Evolutionary conservation across 2,888 invertebrate genomes (phyloP), one percentile per base, ranked within the genome.

Genomic region (Caenorhabditis zanzibari): DNA sequence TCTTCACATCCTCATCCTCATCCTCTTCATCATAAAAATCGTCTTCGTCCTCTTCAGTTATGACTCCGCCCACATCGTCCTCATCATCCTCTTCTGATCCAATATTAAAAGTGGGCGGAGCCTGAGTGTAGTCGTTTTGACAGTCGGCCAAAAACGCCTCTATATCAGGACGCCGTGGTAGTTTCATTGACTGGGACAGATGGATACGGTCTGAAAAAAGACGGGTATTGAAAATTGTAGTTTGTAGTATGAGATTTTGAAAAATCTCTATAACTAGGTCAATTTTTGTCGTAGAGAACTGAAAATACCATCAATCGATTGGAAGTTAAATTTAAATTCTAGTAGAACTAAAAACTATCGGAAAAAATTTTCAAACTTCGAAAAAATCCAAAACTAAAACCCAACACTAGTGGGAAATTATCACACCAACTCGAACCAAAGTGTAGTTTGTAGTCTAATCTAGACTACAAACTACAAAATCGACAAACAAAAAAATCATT

Each of bases 161-260:
- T 19, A 85, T 82, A 41, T 81, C 80, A 1, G 86, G 86, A 4
- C 85, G 56, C 14, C 81, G 74, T 16, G 85, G 85, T 1, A 86
- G 61, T 26, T 85, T 81, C 74, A 86, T 83, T 9, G 86, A 86
- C 35, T 79, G 77, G 6, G 86, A 86, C 16, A 69, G 76, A 24
- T 77, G 82, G 22, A 82, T 76, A 9, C 82, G 72, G 47, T 76
- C 79, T 79, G 74, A 22, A 81, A 76, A 44, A 22, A 26, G 24
- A n/a, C 2, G 6, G 38, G 2, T 38, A 32, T 6, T 4, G 32
- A 32, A 32, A 7, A 32, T 58, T 32, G n/a, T 58, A 28, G 28
- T 58, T 58, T 58, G 12, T 32, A 32, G 54, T 26, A n/a, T n/a
- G n/a, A n/a, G n/a, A n/a, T n/a, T n/a, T n/a, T n/a, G n/a, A n/a